Conservation (phyloP, 2,888 invertebrate genomes). For the Ashinkailepas kermadecensis region DNA sequence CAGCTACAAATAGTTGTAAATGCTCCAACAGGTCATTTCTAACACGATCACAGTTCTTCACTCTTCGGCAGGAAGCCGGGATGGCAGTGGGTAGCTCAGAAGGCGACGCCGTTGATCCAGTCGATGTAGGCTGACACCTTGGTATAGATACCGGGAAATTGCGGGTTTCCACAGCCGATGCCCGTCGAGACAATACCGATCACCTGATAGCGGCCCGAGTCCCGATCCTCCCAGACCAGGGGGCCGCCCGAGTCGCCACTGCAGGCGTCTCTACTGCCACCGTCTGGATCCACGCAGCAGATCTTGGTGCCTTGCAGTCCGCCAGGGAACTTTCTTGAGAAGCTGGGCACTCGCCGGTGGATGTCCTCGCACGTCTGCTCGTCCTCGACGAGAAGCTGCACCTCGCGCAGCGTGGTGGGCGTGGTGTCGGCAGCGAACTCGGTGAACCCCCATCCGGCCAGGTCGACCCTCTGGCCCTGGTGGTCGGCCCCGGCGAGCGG, state of each 20-base stretch:
- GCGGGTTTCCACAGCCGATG: too few species aligned
- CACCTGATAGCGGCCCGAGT: background rate
- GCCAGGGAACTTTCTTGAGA: background rate
- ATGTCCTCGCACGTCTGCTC: background rate
- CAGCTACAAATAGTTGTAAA: too few species aligned
- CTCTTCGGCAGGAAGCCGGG: too few species aligned
- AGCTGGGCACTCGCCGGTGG: background rate
- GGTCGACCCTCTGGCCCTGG: background rate
- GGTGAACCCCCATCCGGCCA: background rate
- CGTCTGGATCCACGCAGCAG: background rate
- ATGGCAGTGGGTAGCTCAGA: too few species aligned
- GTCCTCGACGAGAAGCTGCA: background rate
- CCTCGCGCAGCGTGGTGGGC: background rate
- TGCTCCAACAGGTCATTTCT: too few species aligned
- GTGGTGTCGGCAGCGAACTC: background rate
- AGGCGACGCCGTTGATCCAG: too few species aligned
- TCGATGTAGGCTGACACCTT: too few species aligned
- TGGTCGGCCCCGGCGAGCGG: background rate
- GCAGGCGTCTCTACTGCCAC: background rate
- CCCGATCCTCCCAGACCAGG: background rate
- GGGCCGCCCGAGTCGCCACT: background rate
- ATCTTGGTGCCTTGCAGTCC: background rate
- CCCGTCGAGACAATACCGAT: background rate
- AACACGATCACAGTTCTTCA: too few species aligned
- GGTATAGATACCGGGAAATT: too few species aligned